Evolutionary conservation across 1,140 invertebrate species (phyloP), one percentile per base, ranked within the genome.

Genomic region (Hormaphis cornu): DNA sequence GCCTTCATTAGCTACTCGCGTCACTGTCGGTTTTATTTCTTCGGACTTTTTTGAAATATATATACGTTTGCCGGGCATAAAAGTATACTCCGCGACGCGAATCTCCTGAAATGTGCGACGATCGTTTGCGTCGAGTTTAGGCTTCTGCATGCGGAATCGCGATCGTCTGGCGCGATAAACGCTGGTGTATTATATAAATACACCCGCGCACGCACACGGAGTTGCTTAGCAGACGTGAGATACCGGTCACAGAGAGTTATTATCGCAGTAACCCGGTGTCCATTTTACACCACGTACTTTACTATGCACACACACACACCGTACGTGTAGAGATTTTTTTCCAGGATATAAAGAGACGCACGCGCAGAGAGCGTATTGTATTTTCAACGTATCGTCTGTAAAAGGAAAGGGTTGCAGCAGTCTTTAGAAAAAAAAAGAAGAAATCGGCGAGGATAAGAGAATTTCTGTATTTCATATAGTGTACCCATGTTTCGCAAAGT

Each of bases 381-480:
- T n/a, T n/a, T n/a, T n/a, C n/a, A n/a, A n/a, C n/a, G n/a, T n/a
- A n/a, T n/a, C n/a, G n/a, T n/a, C n/a, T n/a, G n/a, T n/a, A n/a
- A n/a, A n/a, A 56, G 52, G 24, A 33, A 33, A 58, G 54, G 54
- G 54, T 58, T 58, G 33, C 3, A n/a, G n/a, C n/a, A n/a, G n/a
- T 24, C 35, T 1, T 18, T 0, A 20, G 12, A 37, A 56, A 37
- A 56, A 22, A 12, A 56, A 2, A 24, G 37, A 37, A 52, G 24
- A 52, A 10, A n/a, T 12, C 3, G 4, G 48, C 3, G n/a, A 33
- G 10, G 14, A 0, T 3, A 10, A 61, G 12, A 44, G 24, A 46
- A 61, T 44, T 61, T 46, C 40, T 61, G 46, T 61, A 46, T 46
- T 30, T 61, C 46, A 46, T 46, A 46, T n/a, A n/a, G n/a, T n/a